Conservation (phyloP, 2,888 invertebrate genomes). For the Spatulosminthurus flaviceps region DNA sequence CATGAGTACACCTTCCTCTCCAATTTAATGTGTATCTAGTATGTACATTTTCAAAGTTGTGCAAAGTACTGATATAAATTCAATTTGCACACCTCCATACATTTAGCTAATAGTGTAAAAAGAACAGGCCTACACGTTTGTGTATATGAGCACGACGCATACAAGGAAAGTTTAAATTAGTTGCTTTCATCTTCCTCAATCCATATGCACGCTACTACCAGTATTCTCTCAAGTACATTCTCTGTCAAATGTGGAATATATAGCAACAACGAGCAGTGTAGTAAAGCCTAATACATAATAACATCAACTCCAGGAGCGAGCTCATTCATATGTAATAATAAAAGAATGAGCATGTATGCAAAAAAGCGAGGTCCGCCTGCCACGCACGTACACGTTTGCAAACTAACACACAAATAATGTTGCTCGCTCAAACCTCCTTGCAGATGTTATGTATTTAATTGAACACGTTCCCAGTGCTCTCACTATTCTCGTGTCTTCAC, state of each 20-base stretch:
- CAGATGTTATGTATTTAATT: slow-evolving; percentile 4
- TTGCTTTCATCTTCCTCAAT: not conserved
- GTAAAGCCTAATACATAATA: too few species aligned
- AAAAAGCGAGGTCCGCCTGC: not conserved
- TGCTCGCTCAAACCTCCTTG: not conserved
- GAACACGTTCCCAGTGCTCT: slow-evolving; percentile 1
- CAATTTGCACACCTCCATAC: too few species aligned
- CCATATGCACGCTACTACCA: too few species aligned
- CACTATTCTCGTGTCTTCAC: not conserved
- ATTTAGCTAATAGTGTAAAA: too few species aligned
- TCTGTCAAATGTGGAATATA: too few species aligned
- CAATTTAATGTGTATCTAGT: too few species aligned
- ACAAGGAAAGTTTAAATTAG: not conserved
- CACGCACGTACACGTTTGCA: not conserved
- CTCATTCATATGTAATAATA: too few species aligned
- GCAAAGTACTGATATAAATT: not conserved
- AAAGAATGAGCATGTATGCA: not conserved
- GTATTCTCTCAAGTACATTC: too few species aligned
- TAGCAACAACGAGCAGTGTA: too few species aligned
- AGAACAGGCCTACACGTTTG: too few species aligned
- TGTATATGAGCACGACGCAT: not conserved
- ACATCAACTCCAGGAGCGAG: too few species aligned
- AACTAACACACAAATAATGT: slow-evolving; percentile 7
- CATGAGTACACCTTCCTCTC: too few species aligned
- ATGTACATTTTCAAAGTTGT: not conserved